Base-by-base conservation (phyloP, 2,797 vertebrate species). In the Sebastolobus altivelis region DNA sequence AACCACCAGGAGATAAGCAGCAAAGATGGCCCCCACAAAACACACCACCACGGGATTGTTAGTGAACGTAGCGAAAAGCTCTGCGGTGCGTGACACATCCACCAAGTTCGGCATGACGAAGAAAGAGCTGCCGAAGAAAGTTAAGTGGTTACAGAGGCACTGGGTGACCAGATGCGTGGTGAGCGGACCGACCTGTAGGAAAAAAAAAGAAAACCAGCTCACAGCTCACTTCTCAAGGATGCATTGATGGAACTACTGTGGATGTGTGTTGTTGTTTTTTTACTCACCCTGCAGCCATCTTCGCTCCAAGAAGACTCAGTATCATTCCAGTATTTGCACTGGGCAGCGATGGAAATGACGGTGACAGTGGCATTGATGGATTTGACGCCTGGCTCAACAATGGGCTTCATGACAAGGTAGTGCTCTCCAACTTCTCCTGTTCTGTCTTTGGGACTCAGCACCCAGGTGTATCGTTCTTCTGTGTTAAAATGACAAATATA, bases 101-200 rank as follows among this genome's bases (percentile, higher is more conserved):
- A 99, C 91, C 38, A 93, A 79, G 56, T 98, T 99, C 11, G 98
- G 98, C 94, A 97, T 95, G 81, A 99, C 93, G 31, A 99, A 96
- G 92, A 99, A 97, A 0, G 97, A 97, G 92, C 97, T 99, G 79
- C 97, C 98, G 10, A 99, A 99, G 90, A 98, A 97, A 8, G 98
- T 99, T 80, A 99, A 92, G 85, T 99, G 98, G 88, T 96, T 97
- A 89, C 98, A 99, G 68, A 99, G 95, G 88, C 98, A 98, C 86
- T 99, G 98, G 2, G 95, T 97, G 65, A 94, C 94, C 61, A 80
- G 87, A 62, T 81, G 88, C 1, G 93, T 96, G 73, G 97, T 98
- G 86, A 92, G 92, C 0, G 97, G 96, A n/a, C 98, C 98, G 4
- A 99, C 97, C 98, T 99, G 89, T 58, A 83, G 85, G 77, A 73